Evolutionary conservation across 2,113 vertebrate genomes (phyloP), one percentile per base, ranked within the genome.

Genomic region (Rhea americana): DNA sequence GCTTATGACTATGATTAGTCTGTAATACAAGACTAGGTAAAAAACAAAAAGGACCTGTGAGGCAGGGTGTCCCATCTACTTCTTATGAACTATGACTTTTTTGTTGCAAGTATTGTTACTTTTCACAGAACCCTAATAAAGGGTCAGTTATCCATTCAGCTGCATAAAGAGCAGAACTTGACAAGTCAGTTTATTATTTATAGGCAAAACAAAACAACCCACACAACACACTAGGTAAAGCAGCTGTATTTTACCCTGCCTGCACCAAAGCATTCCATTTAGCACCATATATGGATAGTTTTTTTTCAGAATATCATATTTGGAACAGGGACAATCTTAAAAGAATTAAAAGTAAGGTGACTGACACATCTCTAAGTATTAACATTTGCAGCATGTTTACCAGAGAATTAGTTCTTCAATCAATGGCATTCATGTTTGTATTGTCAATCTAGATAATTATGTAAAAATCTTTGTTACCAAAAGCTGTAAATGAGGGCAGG

Each of bases 371-470:
- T 76, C 19, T 20, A 26, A 84, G 59, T 7, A 28, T 35, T 51
- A 83, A 48, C 32, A 80, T 30, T 37, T 67, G 32, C 89, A 80
- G 17, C 18, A 47, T 18, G 47, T 21, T 61, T 50, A 48, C 62
- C 21, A 89, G n/a, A 47, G 62, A 17, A 58, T 37, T 41, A 48
- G 8, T 41, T 41, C 47, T 50, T 75, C 14, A 24, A 71, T 62
- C 0, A 0, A 18, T 53, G 47, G 15, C 3, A 0, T 48, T 91
- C 48, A 35, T 43, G 63, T 15, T 62, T 8, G 4, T 4, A 13
- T 3, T n/a, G 8, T 5, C 4, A 45, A 76, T 17, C 7, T 20
- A 73, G 68, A 43, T 4, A 53, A 16, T 35, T 73, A 25, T 18
- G 37, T n/a, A 63, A 77, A 89, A 21, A 58, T 9, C 63, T 83